Evolutionary conservation across 2,888 invertebrate genomes (phyloP).

Genomic region (Gari tellinella): DNA sequence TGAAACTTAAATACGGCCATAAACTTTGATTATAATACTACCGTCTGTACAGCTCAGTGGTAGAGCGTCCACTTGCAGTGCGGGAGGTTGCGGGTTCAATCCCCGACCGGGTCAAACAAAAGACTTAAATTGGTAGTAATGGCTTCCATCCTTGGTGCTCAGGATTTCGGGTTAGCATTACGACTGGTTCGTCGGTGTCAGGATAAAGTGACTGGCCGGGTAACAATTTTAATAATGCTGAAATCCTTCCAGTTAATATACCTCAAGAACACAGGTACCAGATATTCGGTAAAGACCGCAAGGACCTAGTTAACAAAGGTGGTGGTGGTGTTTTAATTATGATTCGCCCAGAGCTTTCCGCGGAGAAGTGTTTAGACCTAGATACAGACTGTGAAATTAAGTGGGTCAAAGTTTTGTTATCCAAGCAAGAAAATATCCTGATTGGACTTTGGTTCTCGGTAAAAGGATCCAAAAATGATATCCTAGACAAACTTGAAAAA

Average conservation of each 20-base stretch:
- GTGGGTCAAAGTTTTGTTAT: conserved; percentile 13
- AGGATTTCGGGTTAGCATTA: too few relatives aligned
- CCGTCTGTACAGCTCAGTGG: too few relatives aligned
- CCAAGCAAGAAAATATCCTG: conserved; percentile 8
- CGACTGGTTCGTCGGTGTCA: too few relatives aligned
- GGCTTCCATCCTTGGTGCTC: too few relatives aligned
- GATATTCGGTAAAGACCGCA: conserved; percentile 22
- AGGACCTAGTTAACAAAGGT: conserved; percentile 9
- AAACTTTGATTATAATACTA: too few relatives aligned
- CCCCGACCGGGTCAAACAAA: too few relatives aligned
- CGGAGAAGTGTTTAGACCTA: conserved; percentile 22
- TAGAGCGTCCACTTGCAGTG: too few relatives aligned
- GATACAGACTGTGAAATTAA: conserved; percentile 24
- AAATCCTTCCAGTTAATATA: conserved; percentile 25
- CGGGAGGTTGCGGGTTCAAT: too few relatives aligned
- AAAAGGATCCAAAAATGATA: conserved; percentile 14
- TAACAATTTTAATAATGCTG: conserved; percentile 1
- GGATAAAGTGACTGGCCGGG: too few relatives aligned
- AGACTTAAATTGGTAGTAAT: too few relatives aligned
- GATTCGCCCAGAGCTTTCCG: conserved; percentile 7
- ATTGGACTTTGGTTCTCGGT: conserved; percentile 13
- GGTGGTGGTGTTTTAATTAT: conserved; percentile 25
- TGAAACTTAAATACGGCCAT: too few relatives aligned
- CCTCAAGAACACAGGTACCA: conserved; percentile 4
- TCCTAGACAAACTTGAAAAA: conserved; percentile 10